Base-by-base conservation (phyloP, 2,797 vertebrate genomes). In the Gallinago stenura region DNA sequence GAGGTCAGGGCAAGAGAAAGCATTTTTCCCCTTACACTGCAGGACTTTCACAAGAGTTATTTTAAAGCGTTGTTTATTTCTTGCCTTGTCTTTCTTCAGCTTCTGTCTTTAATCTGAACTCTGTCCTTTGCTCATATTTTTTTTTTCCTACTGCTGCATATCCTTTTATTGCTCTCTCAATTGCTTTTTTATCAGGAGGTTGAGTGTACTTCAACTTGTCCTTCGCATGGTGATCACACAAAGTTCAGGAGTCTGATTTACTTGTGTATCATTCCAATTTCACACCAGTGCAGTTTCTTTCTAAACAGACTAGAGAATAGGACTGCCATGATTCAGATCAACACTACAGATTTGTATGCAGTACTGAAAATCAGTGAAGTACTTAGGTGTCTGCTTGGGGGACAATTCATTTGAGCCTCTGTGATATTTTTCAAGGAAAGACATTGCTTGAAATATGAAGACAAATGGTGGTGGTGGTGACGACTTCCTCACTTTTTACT, bases 91-190 rank as follows among this genome's bases (percentile, higher is more conserved):
- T 94, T 93, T 91, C 78, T 80, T 86, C 50, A 81, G 45, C 39
- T 91, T 90, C 70, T 86, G 70, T 68, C 80, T 95, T 91, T 93
- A 93, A 95, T 93, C 62, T 95, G 96, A 95, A 91, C 93, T 96
- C 80, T 94, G 89, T 73, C 70, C 91, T 93, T 88, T 90, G 73
- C 53, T 87, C 45, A 16, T 37, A 58, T 37, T 48, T 48, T 92
- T 91, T 91, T 91, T 85, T 68, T 46, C 21, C 54, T 90, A 41
- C 50, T 79, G 58, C 45, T 76, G 66, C 33, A 77, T 84, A 94
- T 60, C 35, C 51, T 93, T 96, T 96, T 90, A 96, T 90, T 93
- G 70, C 91, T 72, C 39, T 88, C 25, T 46, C 77, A 89, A 51
- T 82, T 95, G 77, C 58, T 46, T 91, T 94, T 85, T 94, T 89